Base-by-base conservation (phyloP, 2,797 vertebrate species). In the Atherinosoma microstoma region DNA sequence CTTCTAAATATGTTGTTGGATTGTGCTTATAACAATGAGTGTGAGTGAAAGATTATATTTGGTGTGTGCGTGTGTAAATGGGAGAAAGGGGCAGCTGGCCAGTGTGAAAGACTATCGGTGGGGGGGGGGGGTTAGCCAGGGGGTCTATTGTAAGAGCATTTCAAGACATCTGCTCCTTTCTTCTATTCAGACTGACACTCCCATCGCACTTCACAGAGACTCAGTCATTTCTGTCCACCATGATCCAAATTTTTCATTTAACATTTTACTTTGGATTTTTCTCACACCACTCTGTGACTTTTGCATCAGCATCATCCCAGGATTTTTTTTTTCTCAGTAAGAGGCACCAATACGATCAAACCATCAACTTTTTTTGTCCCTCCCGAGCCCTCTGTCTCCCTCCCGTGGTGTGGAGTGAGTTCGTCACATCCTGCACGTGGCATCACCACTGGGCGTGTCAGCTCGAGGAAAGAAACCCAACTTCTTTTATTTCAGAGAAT, bases 121-220 rank as follows among this genome's bases (percentile, higher is more conserved):
- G 45, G 75, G 77, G 75, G 78, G 45, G 75, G 77, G 75, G 68
- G 24, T 64, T 64, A 30, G 36, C 30, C 0, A 15, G 22, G 61
- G 69, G 59, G 60, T 27, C 64, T 65, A 76, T 91, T 91, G 79
- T 85, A 6, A 71, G 68, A 67, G 67, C 42, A 83, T 82, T 79
- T 80, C 22, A 87, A 73, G 85, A 86, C 91, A 92, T 93, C 91
- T 93, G 91, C 64, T 89, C 83, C 45, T 84, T 85, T 88, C 36
- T 78, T 78, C 53, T 77, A 65, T 75, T 86, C 24, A 84, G 18
- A 79, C 71, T 27, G 2, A 35, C 38, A 42, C 56, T 35, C 70
- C 47, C 65, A 15, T 51, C 22, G 0, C 24, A 36, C 58, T 42
- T 2, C 27, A 15, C 35, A 47, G 35, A 53, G 62, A 45, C 60